These are phyloP conservation scores for Nycticorax nycticorax DNA, from an alignment of 2,113 vertebrate genomes.

Conservation along the genomic window DNA sequence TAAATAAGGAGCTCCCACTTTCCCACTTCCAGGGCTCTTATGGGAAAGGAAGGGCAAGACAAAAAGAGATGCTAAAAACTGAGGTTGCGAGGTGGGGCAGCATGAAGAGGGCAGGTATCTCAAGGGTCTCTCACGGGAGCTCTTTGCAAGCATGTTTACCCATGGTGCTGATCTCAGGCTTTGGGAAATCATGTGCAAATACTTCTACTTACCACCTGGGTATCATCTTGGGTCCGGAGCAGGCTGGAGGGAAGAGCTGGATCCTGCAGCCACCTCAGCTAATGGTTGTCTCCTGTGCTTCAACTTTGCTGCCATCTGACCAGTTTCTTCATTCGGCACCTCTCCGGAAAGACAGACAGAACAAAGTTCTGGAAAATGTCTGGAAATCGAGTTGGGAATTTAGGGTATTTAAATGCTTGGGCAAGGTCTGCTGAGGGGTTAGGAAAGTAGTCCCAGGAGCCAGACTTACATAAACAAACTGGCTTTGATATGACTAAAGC, in stretches of 20 bases:
- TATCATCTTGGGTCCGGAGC: not conserved
- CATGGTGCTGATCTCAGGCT: not conserved
- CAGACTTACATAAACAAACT: slow-evolving; percentile 31
- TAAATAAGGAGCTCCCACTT: not conserved
- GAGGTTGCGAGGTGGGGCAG: not conserved
- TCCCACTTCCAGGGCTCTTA: not conserved
- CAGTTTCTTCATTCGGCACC: not conserved
- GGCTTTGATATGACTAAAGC: slow-evolving; percentile 9
- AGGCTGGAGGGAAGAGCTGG: not conserved
- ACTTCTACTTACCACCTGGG: not conserved
- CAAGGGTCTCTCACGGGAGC: not conserved
- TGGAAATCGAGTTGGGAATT: not conserved
- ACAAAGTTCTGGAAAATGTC: not conserved
- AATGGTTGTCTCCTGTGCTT: not conserved
- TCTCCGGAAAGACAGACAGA: not conserved
- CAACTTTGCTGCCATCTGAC: not conserved
- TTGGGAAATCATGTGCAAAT: not conserved
- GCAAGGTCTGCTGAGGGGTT: not conserved
- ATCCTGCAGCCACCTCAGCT: not conserved
- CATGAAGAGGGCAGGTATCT: not conserved
- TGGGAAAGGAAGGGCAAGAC: not conserved
- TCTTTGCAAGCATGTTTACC: not conserved
- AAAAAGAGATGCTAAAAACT: not conserved
- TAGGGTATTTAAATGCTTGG: not conserved
- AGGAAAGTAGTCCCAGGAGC: slow-evolving; percentile 13